A percentile compares a stretch with the other conserved stretches of the same genome.
phyloP scores from a whole-genome alignment of 2,113 vertebrate genomes.

The Pseudolaguvia tuberculata region DNA sequence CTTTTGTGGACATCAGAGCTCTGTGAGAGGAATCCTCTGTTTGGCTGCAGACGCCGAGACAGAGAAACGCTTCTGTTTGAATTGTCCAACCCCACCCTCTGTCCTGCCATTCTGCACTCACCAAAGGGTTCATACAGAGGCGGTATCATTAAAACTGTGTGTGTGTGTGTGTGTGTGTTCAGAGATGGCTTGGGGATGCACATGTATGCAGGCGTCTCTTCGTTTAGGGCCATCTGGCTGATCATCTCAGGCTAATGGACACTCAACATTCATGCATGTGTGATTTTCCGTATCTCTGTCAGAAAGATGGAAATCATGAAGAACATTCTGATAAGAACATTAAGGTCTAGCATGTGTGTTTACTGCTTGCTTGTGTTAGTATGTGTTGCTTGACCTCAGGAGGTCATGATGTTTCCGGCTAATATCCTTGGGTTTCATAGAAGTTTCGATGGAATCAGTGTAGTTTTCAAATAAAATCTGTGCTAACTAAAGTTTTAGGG shows the following conservation, averaged over 20 bases:
- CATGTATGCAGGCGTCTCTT: constrained; percentile 58
- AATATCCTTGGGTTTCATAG: constrained; percentile 38
- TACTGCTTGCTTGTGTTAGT: constrained; percentile 42
- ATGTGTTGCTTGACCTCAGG: constrained; percentile 68
- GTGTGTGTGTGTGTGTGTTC: constrained; percentile 37
- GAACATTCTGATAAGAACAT: constrained; percentile 64
- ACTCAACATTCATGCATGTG: constrained; percentile 65
- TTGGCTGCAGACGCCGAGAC: constrained; percentile 62
- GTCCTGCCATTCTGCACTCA: constrained; percentile 54
- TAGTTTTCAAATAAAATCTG: neutral
- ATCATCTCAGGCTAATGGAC: constrained; percentile 61
- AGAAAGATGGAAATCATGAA: constrained; percentile 63
- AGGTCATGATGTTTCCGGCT: constrained; percentile 68
- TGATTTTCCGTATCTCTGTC: constrained; percentile 57
- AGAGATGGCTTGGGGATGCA: constrained; percentile 39
- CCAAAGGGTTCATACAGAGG: constrained; percentile 65
- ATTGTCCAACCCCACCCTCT: constrained; percentile 19
- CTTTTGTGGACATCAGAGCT: constrained; percentile 77
- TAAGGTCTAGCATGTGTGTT: constrained; percentile 60
- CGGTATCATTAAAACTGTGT: constrained; percentile 66
- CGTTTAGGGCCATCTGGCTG: constrained; percentile 66
- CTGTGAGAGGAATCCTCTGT: constrained; percentile 74
- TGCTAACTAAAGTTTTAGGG: neutral
- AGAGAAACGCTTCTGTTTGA: constrained; percentile 74
- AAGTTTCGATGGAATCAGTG: constrained; percentile 30